Conservation (phyloP, 2,113 vertebrate species). For the Alethe diademata region DNA sequence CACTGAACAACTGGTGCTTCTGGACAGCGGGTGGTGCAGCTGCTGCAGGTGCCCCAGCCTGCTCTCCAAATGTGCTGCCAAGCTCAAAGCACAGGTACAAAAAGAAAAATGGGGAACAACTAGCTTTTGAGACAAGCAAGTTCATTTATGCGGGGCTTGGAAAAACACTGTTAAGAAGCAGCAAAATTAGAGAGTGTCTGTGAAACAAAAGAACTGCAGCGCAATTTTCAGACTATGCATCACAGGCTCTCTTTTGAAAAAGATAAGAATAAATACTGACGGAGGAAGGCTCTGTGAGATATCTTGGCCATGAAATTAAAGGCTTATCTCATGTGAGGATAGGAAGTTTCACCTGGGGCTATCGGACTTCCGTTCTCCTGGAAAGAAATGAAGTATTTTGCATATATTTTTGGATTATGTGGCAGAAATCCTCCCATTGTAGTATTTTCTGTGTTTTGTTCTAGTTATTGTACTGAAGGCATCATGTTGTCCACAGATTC, state of each 20-base stretch:
- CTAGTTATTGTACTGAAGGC: background rate
- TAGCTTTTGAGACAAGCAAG: background rate
- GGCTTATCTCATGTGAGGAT: background rate
- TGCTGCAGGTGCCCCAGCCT: background rate
- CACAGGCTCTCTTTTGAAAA: background rate
- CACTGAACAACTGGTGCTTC: background rate
- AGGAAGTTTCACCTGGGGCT: background rate
- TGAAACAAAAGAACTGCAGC: background rate
- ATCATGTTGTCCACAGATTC: too few relatives aligned
- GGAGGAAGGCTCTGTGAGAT: background rate
- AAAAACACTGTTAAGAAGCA: background rate
- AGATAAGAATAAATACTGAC: background rate
- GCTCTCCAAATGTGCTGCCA: background rate
- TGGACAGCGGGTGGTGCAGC: background rate
- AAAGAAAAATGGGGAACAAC: background rate
- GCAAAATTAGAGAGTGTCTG: background rate
- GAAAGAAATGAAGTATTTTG: background rate
- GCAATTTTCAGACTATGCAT: background rate
- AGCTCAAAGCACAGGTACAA: background rate
- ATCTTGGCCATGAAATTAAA: background rate
- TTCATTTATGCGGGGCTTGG: background rate
- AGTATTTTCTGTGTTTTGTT: background rate
- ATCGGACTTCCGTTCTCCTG: background rate
- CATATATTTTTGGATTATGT: background rate
- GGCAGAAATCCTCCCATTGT: background rate